Base-by-base conservation (phyloP, 2,113 vertebrate genomes). In the Sturnus vulgaris region DNA sequence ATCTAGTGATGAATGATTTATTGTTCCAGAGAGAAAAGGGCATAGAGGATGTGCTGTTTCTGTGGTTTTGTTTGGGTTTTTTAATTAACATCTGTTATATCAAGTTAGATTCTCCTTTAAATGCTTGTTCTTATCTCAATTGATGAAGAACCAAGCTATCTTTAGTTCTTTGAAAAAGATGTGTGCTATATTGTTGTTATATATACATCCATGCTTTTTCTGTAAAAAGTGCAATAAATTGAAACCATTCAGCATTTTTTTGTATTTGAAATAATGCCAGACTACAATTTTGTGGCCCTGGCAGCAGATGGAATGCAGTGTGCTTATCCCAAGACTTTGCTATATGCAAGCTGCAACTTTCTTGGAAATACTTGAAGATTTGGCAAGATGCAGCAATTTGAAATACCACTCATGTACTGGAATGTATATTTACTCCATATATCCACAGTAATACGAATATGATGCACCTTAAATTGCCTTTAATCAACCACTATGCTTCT, bases 391-490 rank as follows among this genome's bases (percentile, higher is more conserved):
- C 61, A 91, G 59, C 39, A 59, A 87, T 92, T 66, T 94, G 90
- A 95, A 97, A 82, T 96, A 95, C 46, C 55, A 71, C 31, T 3
- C 8, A 50, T 82, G 28, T 78, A 82, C 76, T 86, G 77, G 56
- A 82, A 91, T 76, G 52, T 77, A 25, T 91, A 93, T 94, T 96
- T 95, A 88, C 28, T 92, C 66, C 39, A 91, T 95, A 66, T 82
- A 95, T 84, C 91, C 73, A 47, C 65, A 76, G 63, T 95, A 92
- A 96, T 95, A 79, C 50, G 86, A 87, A 82, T 73, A 84, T 85
- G 87, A 96, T 97, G 82, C 71, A 90, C 75, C 71, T 85, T 93
- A 93, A 96, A 63, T 85, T 82, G 84, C 63, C 63, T 94, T 95
- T 91, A 94, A 96, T 92, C 64, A 93, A 53, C 30, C 64, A 28